phyloP scores from a whole-genome alignment of 2,888 invertebrate genomes.

The Lypha dubia region DNA sequence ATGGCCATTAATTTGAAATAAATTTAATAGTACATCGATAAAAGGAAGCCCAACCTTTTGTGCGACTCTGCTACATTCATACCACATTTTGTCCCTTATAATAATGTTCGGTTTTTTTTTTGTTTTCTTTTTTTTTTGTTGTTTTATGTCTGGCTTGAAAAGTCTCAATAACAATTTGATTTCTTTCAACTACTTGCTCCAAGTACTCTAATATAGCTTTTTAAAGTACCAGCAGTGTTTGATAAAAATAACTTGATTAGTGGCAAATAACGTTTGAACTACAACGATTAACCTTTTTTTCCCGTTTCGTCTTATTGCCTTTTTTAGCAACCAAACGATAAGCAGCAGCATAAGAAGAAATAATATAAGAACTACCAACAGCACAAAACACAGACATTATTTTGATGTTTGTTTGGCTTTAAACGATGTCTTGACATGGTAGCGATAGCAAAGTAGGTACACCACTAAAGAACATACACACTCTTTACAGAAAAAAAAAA shows the following conservation, averaged over 20 bases:
- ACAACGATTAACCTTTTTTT: slow-evolving; percentile 69
- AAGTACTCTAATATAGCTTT: slow-evolving; percentile 42
- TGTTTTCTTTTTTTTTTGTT: not conserved
- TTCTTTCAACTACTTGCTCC: slow-evolving; percentile 35
- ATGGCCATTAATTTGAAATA: slow-evolving; percentile 24
- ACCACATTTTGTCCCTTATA: not conserved
- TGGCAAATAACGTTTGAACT: slow-evolving; percentile 67
- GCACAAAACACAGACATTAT: slow-evolving; percentile 51
- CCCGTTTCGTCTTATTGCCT: slow-evolving; percentile 40
- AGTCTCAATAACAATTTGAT: slow-evolving; percentile 55
- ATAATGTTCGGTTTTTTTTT: not conserved
- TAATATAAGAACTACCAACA: slow-evolving; percentile 37
- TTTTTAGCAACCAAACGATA: not conserved
- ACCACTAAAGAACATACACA: slow-evolving; percentile 16
- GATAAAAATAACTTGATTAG: slow-evolving; percentile 71
- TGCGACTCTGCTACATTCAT: not conserved
- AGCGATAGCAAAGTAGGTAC: slow-evolving; percentile 38
- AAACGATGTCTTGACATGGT: slow-evolving; percentile 69
- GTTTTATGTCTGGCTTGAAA: slow-evolving; percentile 20
- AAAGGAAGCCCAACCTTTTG: slow-evolving; percentile 1
- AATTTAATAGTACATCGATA: not conserved
- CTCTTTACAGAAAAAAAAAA: no score
- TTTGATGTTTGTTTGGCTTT: slow-evolving; percentile 59
- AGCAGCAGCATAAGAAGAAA: slow-evolving; percentile 21
- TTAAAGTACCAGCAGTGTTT: slow-evolving; percentile 37